Base-by-base conservation (phyloP, 2,888 invertebrate species). In the Cataglyphis altisquamis region DNA sequence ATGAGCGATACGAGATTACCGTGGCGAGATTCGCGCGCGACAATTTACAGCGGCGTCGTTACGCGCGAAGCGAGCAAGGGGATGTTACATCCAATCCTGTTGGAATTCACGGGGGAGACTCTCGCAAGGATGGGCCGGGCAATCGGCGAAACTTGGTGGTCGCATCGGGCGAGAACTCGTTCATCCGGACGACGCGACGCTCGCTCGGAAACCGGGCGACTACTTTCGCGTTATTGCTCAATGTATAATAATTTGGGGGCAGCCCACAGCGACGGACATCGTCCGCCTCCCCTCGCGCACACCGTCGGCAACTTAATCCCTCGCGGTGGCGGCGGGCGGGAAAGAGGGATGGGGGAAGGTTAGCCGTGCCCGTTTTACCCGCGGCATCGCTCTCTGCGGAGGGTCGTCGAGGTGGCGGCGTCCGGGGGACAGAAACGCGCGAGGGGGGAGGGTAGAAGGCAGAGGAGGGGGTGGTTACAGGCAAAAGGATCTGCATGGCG, bases 401-500 rank as follows among this genome's bases (percentile, higher is more conserved):
- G 85, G 87, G 88, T 88, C 85, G 88, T 86, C 85, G 88, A 85
- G 87, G 84, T 82, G 82, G 83, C 36, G 80, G 70, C 57, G 74
- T 41, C 25, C 55, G 66, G 45, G 63, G 82, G 68, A 67, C 63
- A 84, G 57, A 75, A 73, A 63, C 36, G 86, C 48, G 84, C 80
- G 77, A 84, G 87, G 1, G 52, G 6, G 45, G 45, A 45, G 18
- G 48, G 48, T 29, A 1, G 74, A 84, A 87, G 12, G 45, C 87
- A 12, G 45, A 0, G 39, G 88, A 88, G 89, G 83, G 88, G 87
- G 87, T 85, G 90, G 91, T 91, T 92, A 92, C 92, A 91, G 94
- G 94, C 94, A 92, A 94, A 94, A 94, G 94, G 94, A 94, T 94
- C 94, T 94, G 94, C 94, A 94, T 94, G 94, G 94, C 94, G 94